Conservation (phyloP, 2,113 vertebrate species). For the Podarcis raffonei region DNA sequence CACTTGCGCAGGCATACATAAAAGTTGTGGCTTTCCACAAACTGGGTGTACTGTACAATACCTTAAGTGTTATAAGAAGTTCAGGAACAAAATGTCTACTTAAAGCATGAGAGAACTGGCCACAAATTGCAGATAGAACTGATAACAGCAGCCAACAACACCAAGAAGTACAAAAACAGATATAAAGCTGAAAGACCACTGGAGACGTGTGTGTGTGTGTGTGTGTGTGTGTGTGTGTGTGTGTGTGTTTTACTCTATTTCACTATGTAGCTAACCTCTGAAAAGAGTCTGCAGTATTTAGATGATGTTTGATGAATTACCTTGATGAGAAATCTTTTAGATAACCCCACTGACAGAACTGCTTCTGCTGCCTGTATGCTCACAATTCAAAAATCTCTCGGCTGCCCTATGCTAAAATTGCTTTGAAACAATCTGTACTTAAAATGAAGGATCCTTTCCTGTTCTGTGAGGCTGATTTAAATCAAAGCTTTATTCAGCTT, state of each 20-base stretch:
- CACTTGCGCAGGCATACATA: background rate
- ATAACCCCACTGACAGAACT: conserved; percentile 30
- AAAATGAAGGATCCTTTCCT: background rate
- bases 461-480: background rate
- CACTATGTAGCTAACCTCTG: conserved; percentile 60
- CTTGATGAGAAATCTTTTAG: conserved; percentile 36
- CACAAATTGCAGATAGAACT: conserved; percentile 82
- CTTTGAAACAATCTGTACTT: background rate
- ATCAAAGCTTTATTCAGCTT: background rate
- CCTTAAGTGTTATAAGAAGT: conserved; percentile 73
- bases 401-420: background rate
- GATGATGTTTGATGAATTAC: conserved; percentile 45
- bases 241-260: conserved; percentile 32
- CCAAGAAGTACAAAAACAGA: conserved; percentile 82
- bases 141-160: conserved; percentile 83
- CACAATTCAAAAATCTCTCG: background rate
- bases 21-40: conserved; percentile 59
- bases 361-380: background rate
- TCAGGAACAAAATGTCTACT: conserved; percentile 82
- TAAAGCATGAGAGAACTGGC: conserved; percentile 77
- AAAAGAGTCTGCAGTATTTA: conserved; percentile 54
- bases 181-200: conserved; percentile 76
- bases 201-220: conserved; percentile 36
- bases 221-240: conserved; percentile 49
- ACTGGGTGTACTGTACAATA: conserved; percentile 48